These are phyloP conservation scores for Bostrychus sinensis DNA, from an alignment of 2,113 vertebrate species.

Conservation along the genomic window DNA sequence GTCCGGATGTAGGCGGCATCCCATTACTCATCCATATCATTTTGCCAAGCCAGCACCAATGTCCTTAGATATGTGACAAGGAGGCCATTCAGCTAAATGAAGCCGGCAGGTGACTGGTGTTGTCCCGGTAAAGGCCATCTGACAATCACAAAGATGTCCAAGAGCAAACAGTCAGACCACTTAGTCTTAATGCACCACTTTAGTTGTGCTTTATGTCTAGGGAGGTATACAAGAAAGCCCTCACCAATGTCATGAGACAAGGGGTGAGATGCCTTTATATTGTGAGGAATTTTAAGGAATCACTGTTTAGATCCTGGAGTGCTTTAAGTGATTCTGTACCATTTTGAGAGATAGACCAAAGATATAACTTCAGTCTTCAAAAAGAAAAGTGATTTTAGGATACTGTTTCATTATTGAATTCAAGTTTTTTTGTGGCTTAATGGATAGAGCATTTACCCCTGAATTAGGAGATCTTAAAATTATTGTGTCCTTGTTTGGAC, in stretches of 20 bases:
- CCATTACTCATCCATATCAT: constrained; percentile 78
- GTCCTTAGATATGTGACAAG: constrained; percentile 76
- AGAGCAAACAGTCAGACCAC: background rate
- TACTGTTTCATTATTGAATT: too few species aligned
- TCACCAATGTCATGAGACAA: background rate
- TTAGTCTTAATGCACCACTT: background rate
- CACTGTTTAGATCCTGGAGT: too few species aligned
- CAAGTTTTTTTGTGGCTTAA: too few species aligned
- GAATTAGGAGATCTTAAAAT: too few species aligned
- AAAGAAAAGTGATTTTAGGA: too few species aligned
- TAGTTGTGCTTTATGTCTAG: background rate
- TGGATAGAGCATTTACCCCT: too few species aligned
- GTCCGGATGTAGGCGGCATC: constrained; percentile 74
- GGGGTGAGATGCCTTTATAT: too few species aligned
- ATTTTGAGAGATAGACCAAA: too few species aligned
- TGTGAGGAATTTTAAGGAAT: too few species aligned
- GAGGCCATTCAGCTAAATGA: constrained; percentile 71
- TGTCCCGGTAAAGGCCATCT: constrained; percentile 25
- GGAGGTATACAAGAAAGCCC: background rate
- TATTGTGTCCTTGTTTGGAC: too few species aligned
- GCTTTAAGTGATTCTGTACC: too few species aligned
- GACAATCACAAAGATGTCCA: constrained; percentile 1
- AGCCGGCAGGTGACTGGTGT: constrained; percentile 67
- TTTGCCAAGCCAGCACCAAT: constrained; percentile 74
- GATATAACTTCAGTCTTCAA: too few species aligned